Base-by-base conservation (phyloP, 2,888 invertebrate species). In the Maniola hyperantus region DNA sequence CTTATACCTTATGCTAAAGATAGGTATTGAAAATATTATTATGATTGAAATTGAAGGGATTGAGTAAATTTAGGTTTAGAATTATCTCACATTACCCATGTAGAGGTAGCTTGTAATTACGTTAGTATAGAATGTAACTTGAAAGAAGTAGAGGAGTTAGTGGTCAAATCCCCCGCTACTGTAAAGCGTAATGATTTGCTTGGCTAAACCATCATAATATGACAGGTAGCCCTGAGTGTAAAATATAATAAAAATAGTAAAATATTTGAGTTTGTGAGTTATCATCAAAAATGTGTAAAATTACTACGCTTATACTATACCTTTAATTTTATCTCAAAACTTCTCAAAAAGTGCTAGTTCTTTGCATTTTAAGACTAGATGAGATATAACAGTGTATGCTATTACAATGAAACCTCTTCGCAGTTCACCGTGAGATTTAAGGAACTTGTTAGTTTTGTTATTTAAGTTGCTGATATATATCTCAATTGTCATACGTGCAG, bases 401-500 rank as follows among this genome's bases (percentile, higher is more conserved):
- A 33, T 50, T 34, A 66, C n/a, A 51, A 59, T 59, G 53, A 20
- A 11, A 55, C 65, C 55, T 44, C 48, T 34, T 67, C 59, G 15
- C 6, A 26, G 39, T 34, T 67, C 59, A 26, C 6, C 42, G 39
- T 62, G 59, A 53, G 42, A 20, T 59, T 61, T 66, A 62, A 62
- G 62, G 51, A 64, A 48, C 64, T 66, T 66, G 61, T 66, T 65
- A 69, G 58, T 69, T 68, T 60, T 66, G 57, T 36, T 68, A 66
- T 61, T 65, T 63, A 67, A 66, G 53, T 65, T 58, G 39, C 46
- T 65, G 67, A 71, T 67, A 66, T 62, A 65, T 66, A 72, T 72
- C 67, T 71, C 54, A 64, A 65, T 54, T 64, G 48, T 70, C 80
- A 76, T 78, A 72, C 66, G 65, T 63, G 68, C 72, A 78, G 77